Base-by-base conservation (phyloP, 2,797 vertebrate genomes). In the Spea hammondii region DNA sequence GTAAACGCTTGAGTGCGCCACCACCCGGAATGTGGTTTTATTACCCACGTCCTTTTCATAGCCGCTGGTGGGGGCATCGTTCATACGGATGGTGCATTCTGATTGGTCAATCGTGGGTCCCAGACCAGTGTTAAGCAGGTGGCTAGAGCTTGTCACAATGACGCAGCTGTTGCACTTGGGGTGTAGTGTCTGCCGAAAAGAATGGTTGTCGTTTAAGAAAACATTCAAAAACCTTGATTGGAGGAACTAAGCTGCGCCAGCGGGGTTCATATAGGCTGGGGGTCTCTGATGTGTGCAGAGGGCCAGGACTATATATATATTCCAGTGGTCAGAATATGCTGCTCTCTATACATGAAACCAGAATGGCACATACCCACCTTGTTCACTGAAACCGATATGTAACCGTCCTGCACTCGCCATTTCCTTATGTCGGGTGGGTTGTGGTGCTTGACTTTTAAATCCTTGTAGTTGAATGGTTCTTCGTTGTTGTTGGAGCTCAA, bases 21-120 rank as follows among this genome's bases (percentile, higher is more conserved):
- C 95, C 4, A 99, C 94, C 0, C 97, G 94, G 85, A 98, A 90
- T 4, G 92, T 94, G 76, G 97, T 99, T 82, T 94, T 94, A 83
- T 94, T 95, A 62, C 97, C 98, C 4, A 98, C 93, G 0, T 99
- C 98, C 0, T 82, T 83, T 0, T 92, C 93, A 1, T 92, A 98
- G 44, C 95, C 94, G 0, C 91, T 84, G 32, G 95, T 98, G 64
- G 98, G 98, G 0, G 98, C 97, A 0, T 98, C 96, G 0, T 99
- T 99, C 98, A 99, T 99, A 75, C 98, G 97, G 76, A 99, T 97
- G 44, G 95, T 94, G 47, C 98, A 99, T 85, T 98, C 93, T 0
- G 93, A 86, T 0, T 62, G 85, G 70, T 99, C 93, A 0, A 99
- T 97, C 85, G 91, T 91, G 0, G 88, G 77, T 6, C 98, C 98